Evolutionary conservation across 2,113 vertebrate genomes (phyloP).

Genomic region (Perca flavescens): DNA sequence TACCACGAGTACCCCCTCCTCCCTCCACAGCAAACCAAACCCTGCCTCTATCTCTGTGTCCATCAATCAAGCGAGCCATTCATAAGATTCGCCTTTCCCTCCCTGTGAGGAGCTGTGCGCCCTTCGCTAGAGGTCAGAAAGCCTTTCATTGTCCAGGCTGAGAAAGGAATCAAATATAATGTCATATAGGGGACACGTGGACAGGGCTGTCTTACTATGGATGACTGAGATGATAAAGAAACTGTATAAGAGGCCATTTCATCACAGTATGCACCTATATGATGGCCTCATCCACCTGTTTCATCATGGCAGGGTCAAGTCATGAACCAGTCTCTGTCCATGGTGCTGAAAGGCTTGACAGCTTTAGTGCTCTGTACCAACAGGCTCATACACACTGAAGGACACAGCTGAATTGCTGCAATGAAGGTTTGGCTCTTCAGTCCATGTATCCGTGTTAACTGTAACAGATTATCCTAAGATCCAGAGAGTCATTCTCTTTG

Average conservation of each 20-base stretch:
- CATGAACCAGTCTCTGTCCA: constrained; percentile 62
- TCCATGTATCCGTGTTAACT: not conserved
- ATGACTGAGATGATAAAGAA: constrained; percentile 25
- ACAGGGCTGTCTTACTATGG: not conserved
- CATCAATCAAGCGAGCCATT: constrained; percentile 69
- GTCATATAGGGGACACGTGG: constrained; percentile 29
- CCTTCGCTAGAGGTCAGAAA: constrained; percentile 75
- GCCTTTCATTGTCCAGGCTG: constrained; percentile 37
- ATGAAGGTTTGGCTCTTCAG: constrained; percentile 4
- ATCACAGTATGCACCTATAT: constrained; percentile 16
- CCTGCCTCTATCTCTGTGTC: constrained; percentile 46
- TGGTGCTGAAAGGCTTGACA: constrained; percentile 73
- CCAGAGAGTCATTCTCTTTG: not conserved
- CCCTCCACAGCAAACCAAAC: constrained; percentile 30
- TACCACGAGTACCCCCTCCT: constrained; percentile 50
- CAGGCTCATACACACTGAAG: constrained; percentile 12
- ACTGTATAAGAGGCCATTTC: constrained; percentile 29
- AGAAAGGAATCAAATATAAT: constrained; percentile 35
- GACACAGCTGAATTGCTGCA: constrained; percentile 18
- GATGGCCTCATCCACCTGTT: constrained; percentile 11
- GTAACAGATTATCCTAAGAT: not conserved
- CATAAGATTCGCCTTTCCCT: constrained; percentile 61
- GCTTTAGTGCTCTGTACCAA: constrained; percentile 31
- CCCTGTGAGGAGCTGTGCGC: constrained; percentile 42
- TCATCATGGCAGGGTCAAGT: constrained; percentile 26